Conservation (phyloP, 2,113 vertebrate species). For the Dicerorhinus sumatrensis region DNA sequence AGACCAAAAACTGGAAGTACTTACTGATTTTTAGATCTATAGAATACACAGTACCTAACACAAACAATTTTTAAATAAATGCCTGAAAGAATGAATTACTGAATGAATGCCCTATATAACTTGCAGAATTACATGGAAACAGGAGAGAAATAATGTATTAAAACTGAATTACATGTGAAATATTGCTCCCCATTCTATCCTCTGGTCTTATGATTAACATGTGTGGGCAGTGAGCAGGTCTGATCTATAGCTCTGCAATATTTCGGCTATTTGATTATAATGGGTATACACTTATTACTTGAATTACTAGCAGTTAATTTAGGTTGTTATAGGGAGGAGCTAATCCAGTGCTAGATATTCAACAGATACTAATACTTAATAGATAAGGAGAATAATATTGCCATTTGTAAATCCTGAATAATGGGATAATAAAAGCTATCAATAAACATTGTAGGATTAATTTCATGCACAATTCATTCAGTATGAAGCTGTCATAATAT, state of each 20-base stretch:
- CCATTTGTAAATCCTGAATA: not conserved
- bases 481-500: not conserved
- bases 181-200: not conserved
- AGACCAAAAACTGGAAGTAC: not conserved
- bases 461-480: conserved; percentile 36
- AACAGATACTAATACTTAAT: not conserved
- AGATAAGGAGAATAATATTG: not conserved
- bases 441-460: not conserved
- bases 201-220: not conserved
- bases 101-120: not conserved
- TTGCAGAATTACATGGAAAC: not conserved
- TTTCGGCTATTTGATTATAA: not conserved
- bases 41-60: not conserved
- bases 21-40: not conserved
- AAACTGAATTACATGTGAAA: not conserved
- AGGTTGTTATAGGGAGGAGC: not conserved
- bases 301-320: not conserved
- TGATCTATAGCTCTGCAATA: not conserved
- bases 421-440: not conserved
- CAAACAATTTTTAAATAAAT: not conserved
- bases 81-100: not conserved
- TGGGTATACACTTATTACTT: not conserved
- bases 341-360: not conserved
- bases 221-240: not conserved
- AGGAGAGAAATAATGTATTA: not conserved